Conservation (phyloP, 2,797 vertebrate genomes). For the Salmo trutta region DNA sequence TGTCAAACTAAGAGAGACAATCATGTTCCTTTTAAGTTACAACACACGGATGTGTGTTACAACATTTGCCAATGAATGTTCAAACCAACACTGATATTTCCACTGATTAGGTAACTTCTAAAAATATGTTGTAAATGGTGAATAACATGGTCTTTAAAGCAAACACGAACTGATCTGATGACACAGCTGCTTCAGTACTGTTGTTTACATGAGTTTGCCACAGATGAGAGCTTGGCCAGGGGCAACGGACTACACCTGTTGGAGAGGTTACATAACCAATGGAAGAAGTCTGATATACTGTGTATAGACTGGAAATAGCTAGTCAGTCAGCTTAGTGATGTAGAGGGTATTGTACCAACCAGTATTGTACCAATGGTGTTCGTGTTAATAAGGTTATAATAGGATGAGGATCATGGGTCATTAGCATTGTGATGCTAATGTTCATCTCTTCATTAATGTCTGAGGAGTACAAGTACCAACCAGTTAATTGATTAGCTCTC, state of each 20-base stretch:
- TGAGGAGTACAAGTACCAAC: constrained; percentile 56
- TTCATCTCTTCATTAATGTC: constrained; percentile 53
- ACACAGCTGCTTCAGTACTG: not conserved
- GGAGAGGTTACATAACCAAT: not conserved
- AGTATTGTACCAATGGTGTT: not conserved
- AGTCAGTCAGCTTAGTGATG: not conserved
- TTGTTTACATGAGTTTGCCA: not conserved
- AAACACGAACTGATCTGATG: not conserved
- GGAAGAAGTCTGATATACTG: not conserved
- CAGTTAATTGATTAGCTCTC: constrained; percentile 63
- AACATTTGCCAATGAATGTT: constrained; percentile 29
- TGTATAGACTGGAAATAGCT: not conserved
- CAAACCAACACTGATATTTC: constrained; percentile 44
- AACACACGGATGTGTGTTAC: constrained; percentile 36
- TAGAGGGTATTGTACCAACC: not conserved
- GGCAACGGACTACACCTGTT: not conserved
- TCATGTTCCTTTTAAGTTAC: constrained; percentile 43
- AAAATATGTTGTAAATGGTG: constrained; percentile 41
- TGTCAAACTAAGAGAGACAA: constrained; percentile 48
- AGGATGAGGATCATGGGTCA: constrained; percentile 45
- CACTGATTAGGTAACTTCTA: constrained; percentile 30
- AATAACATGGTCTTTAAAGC: constrained; percentile 35
- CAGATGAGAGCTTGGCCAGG: not conserved
- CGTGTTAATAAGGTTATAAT: not conserved
- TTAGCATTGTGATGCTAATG: constrained; percentile 58